Evolutionary conservation across 2,797 vertebrate genomes (phyloP).

Genomic region (Coluber constrictor): DNA sequence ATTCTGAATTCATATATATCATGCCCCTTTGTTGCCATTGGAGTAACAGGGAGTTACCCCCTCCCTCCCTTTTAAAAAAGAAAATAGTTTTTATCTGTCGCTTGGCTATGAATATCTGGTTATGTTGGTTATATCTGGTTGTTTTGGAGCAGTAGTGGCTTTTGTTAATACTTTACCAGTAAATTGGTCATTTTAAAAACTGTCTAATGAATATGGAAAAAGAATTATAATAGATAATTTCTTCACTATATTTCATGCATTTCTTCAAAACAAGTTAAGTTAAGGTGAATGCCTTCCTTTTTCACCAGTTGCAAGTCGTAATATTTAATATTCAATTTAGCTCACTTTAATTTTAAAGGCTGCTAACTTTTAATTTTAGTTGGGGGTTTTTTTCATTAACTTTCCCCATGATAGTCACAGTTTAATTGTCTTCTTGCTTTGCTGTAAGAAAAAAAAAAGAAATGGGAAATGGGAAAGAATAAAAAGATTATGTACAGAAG

Average conservation of each 20-base stretch:
- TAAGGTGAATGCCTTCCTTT: background rate
- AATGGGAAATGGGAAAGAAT: background rate
- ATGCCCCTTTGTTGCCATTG: background rate
- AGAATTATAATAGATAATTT: background rate
- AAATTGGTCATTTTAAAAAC: background rate
- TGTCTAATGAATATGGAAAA: background rate
- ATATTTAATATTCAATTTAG: background rate
- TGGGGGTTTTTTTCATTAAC: background rate
- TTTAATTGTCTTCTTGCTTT: background rate
- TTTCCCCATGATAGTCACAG: background rate
- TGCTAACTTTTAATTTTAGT: background rate
- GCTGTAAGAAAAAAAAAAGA: background rate
- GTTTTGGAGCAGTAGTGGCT: background rate
- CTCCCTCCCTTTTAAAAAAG: no score
- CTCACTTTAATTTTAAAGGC: background rate
- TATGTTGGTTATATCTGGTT: background rate
- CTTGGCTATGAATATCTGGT: background rate
- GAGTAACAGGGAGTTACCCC: background rate
- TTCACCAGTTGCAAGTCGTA: background rate
- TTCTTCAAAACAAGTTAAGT: background rate
- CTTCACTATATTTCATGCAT: background rate
- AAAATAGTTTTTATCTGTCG: background rate
- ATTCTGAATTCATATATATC: background rate
- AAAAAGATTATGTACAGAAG: background rate
- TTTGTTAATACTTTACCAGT: background rate